A percentile compares a stretch with the other conserved stretches of the same genome.
Evolutionary conservation across 2,888 invertebrate genomes (phyloP).

Genomic region (Hedya salicella): DNA sequence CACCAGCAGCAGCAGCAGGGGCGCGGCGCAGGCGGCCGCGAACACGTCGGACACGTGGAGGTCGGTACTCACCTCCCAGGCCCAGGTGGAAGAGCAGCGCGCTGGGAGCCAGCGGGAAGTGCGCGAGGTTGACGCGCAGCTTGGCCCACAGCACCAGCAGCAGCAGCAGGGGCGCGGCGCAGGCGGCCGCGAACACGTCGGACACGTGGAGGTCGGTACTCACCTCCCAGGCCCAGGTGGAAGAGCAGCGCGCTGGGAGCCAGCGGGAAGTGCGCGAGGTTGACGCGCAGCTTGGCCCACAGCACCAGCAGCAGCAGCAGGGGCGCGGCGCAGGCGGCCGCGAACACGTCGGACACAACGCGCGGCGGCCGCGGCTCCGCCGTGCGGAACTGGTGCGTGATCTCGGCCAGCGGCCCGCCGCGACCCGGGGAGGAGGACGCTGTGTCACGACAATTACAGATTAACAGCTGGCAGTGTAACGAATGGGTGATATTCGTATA

Average conservation of each 20-base stretch:
- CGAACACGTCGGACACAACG: constrained; percentile 95
- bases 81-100: no score
- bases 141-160: no score
- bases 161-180: no score
- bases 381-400: constrained; percentile 93
- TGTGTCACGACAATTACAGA: no score
- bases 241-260: constrained; percentile 93
- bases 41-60: constrained; percentile 87
- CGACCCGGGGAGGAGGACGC: constrained; percentile 3
- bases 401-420: constrained; percentile 84
- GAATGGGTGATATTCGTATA: no score
- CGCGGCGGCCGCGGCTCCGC: constrained; percentile 96
- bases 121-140: no score
- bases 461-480: no score
- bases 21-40: constrained; percentile 91
- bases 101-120: no score
- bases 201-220: no score
- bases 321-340: constrained; percentile 92
- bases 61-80: no score
- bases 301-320: constrained; percentile 92
- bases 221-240: constrained; percentile 94
- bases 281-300: constrained; percentile 95
- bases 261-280: constrained; percentile 92
- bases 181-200: no score
- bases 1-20: constrained; percentile 91